Conservation (phyloP, 2,888 invertebrate genomes). For the Stenichneumon culpator region DNA sequence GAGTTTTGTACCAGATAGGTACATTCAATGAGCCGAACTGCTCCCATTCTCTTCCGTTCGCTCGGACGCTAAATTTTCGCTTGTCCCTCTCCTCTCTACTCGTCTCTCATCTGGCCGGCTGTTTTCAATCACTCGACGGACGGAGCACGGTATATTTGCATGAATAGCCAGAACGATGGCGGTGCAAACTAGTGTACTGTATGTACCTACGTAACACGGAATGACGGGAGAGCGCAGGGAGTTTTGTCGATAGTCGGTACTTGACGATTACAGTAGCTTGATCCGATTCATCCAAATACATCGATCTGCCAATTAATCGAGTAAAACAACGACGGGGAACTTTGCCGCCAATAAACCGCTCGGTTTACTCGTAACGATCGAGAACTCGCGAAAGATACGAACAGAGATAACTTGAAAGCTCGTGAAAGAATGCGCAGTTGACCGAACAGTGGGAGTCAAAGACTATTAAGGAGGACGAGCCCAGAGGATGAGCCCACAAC, state of each 20-base stretch:
- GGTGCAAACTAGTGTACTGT: conserved; percentile 17
- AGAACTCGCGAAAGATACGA: no score
- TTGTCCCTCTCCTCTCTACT: conserved; percentile 19
- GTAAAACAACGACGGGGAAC: no score
- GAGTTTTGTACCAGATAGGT: not conserved
- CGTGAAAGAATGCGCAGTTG: not conserved
- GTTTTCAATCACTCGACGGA: conserved; percentile 57
- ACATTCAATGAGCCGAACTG: conserved; percentile 21
- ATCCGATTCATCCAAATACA: not conserved
- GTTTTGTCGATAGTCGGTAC: not conserved
- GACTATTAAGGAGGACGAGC: not conserved
- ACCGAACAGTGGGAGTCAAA: not conserved
- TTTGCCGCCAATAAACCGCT: no score
- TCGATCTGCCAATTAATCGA: not conserved
- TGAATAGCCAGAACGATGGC: conserved; percentile 31
- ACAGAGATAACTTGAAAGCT: no score
- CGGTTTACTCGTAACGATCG: no score
- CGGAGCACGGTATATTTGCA: conserved; percentile 47
- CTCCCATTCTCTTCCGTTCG: conserved; percentile 15
- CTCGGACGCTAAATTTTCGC: conserved; percentile 13
- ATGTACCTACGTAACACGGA: not conserved
- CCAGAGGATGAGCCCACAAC: conserved; percentile 38
- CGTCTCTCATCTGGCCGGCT: conserved; percentile 49
- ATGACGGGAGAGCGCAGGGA: not conserved
- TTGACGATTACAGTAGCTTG: not conserved